Evolutionary conservation across 2,797 vertebrate species (phyloP), one percentile per base, ranked within the genome.

Genomic region (Parauchenoglanis punctatus): DNA sequence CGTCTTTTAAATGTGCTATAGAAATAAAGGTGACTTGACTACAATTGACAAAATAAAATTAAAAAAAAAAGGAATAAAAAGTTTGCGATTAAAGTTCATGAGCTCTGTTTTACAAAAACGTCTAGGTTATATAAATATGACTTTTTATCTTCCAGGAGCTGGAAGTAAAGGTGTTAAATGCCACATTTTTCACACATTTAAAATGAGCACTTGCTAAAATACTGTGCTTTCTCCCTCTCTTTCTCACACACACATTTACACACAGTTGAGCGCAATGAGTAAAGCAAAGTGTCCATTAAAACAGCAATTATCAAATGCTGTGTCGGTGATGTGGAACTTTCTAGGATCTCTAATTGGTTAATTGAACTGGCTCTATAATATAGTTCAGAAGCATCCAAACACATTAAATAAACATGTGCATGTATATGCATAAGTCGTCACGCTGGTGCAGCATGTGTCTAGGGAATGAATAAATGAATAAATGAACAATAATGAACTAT

Each of bases 391-490:
- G 77, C 56, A 58, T 25, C 77, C 77, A 40, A 80, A 78, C 28
- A 58, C 76, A 77, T 77, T 77, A 77, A 56, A 77, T 56, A 78
- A 78, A 23, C 54, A 81, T 61, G 12, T 25, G 31, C 56, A 40
- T 78, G 49, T 31, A 78, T 80, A 80, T 40, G 54, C 40, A 40
- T 81, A 81, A 63, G 58, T 35, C 6, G 4, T 80, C 54, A 58
- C 1, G 0, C 76, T 80, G 17, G 17, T n/a, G 12, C 6, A 25
- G 58, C 58, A 44, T 63, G 31, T 59, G n/a, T 77, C n/a, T 54
- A 31, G 4, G 28, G 18, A 80, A 58, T 58, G 7, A 56, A 54
- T 58, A 4, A 40, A 80, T 59, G 25, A 59, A 40, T 2, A 40
- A 40, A 80, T 13, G 28, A 81, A 81, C 59, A 63, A 25, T n/a